Conservation (phyloP, 2,888 invertebrate species). For the Dimorphilus gyrociliatus region DNA sequence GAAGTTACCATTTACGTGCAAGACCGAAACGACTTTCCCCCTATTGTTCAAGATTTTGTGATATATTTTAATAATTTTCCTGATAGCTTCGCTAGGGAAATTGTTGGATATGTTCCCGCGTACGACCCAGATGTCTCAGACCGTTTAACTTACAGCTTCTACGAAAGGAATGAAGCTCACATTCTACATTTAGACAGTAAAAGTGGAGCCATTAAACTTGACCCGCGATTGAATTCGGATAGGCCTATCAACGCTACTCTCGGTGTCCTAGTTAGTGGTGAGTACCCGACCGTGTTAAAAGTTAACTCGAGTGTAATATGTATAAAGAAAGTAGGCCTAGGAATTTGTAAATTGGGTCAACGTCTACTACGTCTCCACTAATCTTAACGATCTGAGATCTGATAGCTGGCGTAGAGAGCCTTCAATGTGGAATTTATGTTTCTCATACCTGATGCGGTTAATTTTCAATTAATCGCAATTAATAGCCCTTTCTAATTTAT, state of each 20-base stretch:
- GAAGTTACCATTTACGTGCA: slow-evolving; percentile 72
- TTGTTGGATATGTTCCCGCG: slow-evolving; percentile 78
- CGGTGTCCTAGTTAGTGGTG: slow-evolving; percentile 74
- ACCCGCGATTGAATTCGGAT: slow-evolving; percentile 83
- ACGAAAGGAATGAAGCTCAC: slow-evolving; percentile 82
- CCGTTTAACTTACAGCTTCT: slow-evolving; percentile 58
- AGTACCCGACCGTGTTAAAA: slow-evolving; percentile 9
- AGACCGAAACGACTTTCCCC: slow-evolving; percentile 83
- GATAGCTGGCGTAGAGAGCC: too few relatives aligned
- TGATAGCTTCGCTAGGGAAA: slow-evolving; percentile 77
- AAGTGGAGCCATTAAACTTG: slow-evolving; percentile 65
- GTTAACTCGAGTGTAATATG: too few relatives aligned
- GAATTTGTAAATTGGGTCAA: too few relatives aligned
- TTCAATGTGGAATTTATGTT: too few relatives aligned
- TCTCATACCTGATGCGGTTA: too few relatives aligned
- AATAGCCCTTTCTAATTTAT: too few relatives aligned
- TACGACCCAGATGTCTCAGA: slow-evolving; percentile 68
- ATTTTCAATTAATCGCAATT: too few relatives aligned
- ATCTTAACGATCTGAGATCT: too few relatives aligned
- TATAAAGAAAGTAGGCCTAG: too few relatives aligned
- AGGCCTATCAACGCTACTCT: slow-evolving; percentile 81
- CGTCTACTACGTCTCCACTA: too few relatives aligned
- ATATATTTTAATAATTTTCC: slow-evolving; percentile 88
- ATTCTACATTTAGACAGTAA: slow-evolving; percentile 64
- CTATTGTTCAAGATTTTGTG: slow-evolving; percentile 70